Conservation (phyloP, 2,797 vertebrate genomes). For the Lerista edwardsae region DNA sequence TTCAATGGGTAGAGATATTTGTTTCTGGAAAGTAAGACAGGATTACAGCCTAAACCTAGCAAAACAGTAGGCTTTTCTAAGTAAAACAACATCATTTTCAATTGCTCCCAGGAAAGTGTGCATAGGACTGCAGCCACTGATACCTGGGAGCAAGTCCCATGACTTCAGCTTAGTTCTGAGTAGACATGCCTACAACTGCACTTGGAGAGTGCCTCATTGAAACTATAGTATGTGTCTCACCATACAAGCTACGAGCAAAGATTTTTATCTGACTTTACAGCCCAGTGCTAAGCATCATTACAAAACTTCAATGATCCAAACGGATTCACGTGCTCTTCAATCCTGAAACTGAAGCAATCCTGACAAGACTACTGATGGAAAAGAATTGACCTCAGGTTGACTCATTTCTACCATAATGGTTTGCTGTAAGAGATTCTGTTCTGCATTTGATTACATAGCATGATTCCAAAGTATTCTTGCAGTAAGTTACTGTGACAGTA, state of each 20-base stretch:
- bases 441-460: not conserved
- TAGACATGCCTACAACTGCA: too few relatives aligned
- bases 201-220: not conserved
- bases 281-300: not conserved
- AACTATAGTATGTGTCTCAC: not conserved
- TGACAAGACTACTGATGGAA: not conserved
- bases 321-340: not conserved
- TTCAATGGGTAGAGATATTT: too few relatives aligned
- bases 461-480: not conserved
- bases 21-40: too few relatives aligned
- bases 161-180: too few relatives aligned
- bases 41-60: too few relatives aligned
- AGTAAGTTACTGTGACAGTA: not conserved
- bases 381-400: not conserved
- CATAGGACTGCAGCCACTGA: too few relatives aligned
- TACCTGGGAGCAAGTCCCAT: too few relatives aligned
- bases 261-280: not conserved
- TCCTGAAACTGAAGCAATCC: not conserved
- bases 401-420: not conserved
- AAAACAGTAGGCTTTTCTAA: too few relatives aligned
- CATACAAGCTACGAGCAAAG: not conserved
- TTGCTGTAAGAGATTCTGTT: not conserved
- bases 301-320: not conserved
- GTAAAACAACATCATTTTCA: too few relatives aligned
- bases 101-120: too few relatives aligned